phyloP scores from a whole-genome alignment of 2,113 vertebrate species.

The Harpagus bidentatus region DNA sequence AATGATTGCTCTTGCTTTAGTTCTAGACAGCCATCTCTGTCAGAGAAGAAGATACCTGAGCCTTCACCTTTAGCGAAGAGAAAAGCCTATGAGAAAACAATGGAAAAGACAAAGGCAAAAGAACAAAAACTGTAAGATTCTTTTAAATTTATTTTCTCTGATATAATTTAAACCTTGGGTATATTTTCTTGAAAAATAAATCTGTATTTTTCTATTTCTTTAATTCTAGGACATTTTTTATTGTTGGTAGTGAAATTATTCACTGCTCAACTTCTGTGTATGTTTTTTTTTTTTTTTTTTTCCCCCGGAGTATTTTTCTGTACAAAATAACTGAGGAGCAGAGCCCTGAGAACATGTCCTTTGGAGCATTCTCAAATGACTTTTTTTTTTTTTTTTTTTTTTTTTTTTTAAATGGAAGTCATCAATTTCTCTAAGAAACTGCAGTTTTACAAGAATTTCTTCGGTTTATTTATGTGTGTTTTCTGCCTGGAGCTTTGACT shows the following conservation, averaged over 20 bases:
- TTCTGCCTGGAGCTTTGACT: neutral
- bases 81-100: slow-evolving; percentile 87
- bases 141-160: neutral
- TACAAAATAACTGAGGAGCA: neutral
- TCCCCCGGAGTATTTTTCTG: neutral
- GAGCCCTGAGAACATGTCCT: neutral
- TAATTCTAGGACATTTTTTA: neutral
- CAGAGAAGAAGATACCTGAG: slow-evolving; percentile 86
- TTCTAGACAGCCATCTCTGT: slow-evolving; percentile 74
- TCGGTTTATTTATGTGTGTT: neutral
- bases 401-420: neutral
- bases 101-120: slow-evolving; percentile 87
- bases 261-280: neutral
- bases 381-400: neutral
- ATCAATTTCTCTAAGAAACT: neutral
- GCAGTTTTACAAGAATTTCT: neutral
- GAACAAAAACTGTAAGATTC: slow-evolving; percentile 92
- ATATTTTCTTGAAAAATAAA: neutral
- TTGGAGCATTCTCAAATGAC: neutral
- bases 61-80: slow-evolving; percentile 89
- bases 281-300: neutral
- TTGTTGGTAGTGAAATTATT: neutral
- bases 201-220: neutral
- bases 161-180: neutral
- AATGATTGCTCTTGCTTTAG: slow-evolving; percentile 55